phyloP scores from a whole-genome alignment of 2,797 vertebrate genomes.

The Neolamprologus multifasciatus region DNA sequence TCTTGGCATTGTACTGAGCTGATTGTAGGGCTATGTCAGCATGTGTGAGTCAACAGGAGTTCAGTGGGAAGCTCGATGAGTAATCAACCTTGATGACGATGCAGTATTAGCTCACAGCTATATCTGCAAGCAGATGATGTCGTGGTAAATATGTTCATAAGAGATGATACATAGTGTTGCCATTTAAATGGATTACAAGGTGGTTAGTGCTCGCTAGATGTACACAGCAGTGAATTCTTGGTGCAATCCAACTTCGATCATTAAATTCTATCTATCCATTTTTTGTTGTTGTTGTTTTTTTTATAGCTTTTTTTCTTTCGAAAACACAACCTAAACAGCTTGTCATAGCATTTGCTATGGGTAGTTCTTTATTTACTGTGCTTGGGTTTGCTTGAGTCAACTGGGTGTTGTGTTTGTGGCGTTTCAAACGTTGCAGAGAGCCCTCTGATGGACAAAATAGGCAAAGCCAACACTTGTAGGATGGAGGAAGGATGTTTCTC shows the following conservation, averaged over 20 bases:
- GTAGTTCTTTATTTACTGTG: neutral
- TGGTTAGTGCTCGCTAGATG: neutral
- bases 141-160: neutral
- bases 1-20: neutral
- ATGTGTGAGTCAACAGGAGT: conserved; percentile 4
- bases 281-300: neutral
- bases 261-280: neutral
- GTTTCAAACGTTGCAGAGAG: neutral
- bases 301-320: neutral
- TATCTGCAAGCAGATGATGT: conserved; percentile 7
- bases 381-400: neutral
- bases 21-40: neutral
- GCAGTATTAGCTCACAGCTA: neutral
- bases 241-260: neutral
- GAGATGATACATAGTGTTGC: neutral
- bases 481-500: neutral
- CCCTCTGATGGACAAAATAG: neutral
- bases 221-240: neutral
- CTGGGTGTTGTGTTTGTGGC: neutral
- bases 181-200: neutral
- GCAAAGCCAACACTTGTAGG: neutral
- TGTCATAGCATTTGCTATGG: neutral
- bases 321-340: neutral
- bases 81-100: neutral
- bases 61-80: neutral